Percentiles rank a stretch among this genome's conserved stretches.
Conservation (phyloP, 1,140 invertebrate species). For the Bombus cullumanus region DNA sequence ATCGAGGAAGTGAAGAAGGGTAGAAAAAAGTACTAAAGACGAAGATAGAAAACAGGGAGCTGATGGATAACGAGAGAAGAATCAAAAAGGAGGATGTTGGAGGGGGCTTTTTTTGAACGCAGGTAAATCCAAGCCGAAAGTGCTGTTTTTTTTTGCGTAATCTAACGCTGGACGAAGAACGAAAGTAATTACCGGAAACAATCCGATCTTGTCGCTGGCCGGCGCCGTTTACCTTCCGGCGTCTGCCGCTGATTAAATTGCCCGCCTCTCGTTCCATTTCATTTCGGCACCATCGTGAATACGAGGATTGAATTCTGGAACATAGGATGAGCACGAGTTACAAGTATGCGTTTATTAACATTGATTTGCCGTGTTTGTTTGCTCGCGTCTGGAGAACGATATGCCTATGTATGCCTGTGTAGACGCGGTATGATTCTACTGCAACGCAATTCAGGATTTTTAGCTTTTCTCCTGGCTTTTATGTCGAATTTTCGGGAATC, state of each 20-base stretch:
- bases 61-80: no score
- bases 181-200: slow-evolving; percentile 45
- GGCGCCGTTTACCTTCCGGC: slow-evolving; percentile 19
- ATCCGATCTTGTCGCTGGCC: slow-evolving; percentile 25
- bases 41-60: no score
- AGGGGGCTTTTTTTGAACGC: neutral
- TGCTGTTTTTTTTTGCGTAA: neutral
- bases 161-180: slow-evolving; percentile 1
- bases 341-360: neutral
- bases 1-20: neutral
- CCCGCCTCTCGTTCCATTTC: neutral
- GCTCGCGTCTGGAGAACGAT: neutral
- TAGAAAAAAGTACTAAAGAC: no score
- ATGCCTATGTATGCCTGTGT: neutral
- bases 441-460: no score
- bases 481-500: neutral
- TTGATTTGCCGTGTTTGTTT: neutral
- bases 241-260: slow-evolving; percentile 31
- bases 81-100: no score
- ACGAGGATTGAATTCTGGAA: neutral
- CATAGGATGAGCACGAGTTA: neutral
- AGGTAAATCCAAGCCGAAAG: no score
- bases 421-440: neutral
- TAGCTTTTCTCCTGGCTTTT: neutral
- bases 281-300: neutral